These are phyloP conservation scores for Diachasma alloeum DNA, from an alignment of 1,140 invertebrate species.

Conservation along the genomic window DNA sequence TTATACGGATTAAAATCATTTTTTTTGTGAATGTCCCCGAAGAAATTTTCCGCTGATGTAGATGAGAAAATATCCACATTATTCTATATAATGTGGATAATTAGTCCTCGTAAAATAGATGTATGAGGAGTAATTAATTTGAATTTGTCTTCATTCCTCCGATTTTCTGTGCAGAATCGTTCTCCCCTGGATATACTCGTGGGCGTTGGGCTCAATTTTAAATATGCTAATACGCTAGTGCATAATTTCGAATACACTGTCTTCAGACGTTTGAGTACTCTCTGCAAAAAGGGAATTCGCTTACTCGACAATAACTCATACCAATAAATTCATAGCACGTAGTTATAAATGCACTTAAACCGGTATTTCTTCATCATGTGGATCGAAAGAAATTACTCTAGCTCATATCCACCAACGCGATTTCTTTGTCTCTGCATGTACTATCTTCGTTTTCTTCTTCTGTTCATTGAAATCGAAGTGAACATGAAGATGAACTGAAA, in stretches of 20 bases:
- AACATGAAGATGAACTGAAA: neutral
- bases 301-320: constrained; percentile 13
- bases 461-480: neutral
- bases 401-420: neutral
- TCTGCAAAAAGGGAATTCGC: neutral
- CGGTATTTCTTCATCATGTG: constrained; percentile 20
- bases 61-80: no score
- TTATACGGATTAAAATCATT: no score
- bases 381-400: neutral
- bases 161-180: constrained; percentile 4
- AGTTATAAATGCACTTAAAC: constrained; percentile 4
- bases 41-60: no score
- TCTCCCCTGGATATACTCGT: neutral
- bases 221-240: constrained; percentile 8
- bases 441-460: neutral
- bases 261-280: neutral
- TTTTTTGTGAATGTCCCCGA: no score
- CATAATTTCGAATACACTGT: neutral
- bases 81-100: no score
- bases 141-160: constrained; percentile 1
- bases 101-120: no score
- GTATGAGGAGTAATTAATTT: neutral
- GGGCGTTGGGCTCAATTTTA: constrained; percentile 16
- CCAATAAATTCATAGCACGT: constrained; percentile 24
- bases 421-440: neutral